These are phyloP conservation scores for Prionailurus bengalensis DNA, from an alignment of 2,113 vertebrate genomes.

Conservation along the genomic window DNA sequence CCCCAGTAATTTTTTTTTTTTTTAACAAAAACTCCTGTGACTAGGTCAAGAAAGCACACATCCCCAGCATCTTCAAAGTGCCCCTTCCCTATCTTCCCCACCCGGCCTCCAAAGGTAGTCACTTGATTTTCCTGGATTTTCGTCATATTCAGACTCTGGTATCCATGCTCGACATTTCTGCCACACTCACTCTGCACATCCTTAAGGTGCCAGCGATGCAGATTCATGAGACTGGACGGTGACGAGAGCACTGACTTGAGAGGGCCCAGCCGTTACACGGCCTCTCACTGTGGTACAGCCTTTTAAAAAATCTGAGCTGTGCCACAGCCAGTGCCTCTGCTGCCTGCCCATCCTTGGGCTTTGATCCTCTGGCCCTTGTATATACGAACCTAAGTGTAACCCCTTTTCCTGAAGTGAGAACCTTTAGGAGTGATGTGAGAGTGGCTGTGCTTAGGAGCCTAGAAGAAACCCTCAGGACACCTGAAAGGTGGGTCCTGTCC, in stretches of 20 bases:
- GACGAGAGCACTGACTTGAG: not conserved
- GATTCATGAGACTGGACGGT: not conserved
- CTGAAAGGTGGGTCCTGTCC: fast-evolving
- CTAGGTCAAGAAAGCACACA: not conserved
- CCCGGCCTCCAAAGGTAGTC: not conserved
- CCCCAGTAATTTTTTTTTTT: not conserved
- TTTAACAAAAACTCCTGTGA: not conserved
- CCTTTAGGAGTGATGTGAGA: not conserved
- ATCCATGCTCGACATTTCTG: no score
- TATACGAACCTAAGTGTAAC: not conserved
- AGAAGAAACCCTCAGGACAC: not conserved
- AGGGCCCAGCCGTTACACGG: fast-evolving
- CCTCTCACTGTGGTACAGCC: not conserved
- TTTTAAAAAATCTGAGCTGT: not conserved
- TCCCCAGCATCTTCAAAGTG: not conserved
- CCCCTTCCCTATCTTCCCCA: not conserved
- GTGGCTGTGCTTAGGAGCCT: not conserved
- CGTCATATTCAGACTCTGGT: not conserved
- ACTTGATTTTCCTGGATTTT: not conserved
- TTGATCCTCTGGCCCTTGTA: not conserved
- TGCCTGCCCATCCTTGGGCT: not conserved
- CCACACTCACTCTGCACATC: fast-evolving
- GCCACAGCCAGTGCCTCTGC: not conserved
- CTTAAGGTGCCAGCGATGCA: fast-evolving
- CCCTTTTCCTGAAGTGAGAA: not conserved